Evolutionary conservation across 2,888 invertebrate genomes (phyloP), one percentile per base, ranked within the genome.

Genomic region (Graphium colonna): DNA sequence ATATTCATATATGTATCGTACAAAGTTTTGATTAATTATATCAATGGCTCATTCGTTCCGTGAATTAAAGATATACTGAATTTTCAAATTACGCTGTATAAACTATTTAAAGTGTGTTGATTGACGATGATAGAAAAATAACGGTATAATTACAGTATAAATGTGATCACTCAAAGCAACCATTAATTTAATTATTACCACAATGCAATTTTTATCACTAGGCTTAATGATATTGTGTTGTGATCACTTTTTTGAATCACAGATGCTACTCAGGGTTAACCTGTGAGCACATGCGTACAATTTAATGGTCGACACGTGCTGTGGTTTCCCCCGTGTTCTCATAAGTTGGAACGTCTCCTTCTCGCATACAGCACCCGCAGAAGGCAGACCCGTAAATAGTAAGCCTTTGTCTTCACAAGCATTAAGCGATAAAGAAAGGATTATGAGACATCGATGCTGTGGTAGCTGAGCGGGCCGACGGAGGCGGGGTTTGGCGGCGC

Each of bases 301-400:
- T 69, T 74, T 73, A 73, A 69, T 68, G 80, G 80, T 75, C 81
- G 79, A 85, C 87, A 84, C 86, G 81, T 80, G 81, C 80, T 79
- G 82, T 77, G 82, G 79, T 80, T 76, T 71, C 68, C 75, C 79
- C 78, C 82, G 86, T 81, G 85, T 84, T 82, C 71, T 81, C 78
- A 82, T 85, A 77, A 72, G 70, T 82, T 79, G 90, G 90, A 91
- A 92, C 90, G 94, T 93, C 93, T 93, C 94, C 94, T 94, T 94
- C 94, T 94, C 94, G 91, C 90, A 91, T 94, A 94, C 94, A 94
- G 94, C 94, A 94, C 91, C 93, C 92, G 94, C 94, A 92, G 94
- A 94, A 94, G 94, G 94, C 91, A 92, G 92, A 91, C 79, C 69
- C 75, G 72, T 83, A 76, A 73, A 82, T 82, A 80, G 87, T 90